Evolutionary conservation across 1,140 invertebrate species (phyloP), one percentile per base, ranked within the genome.

Genomic region (Homalodisca vitripennis): DNA sequence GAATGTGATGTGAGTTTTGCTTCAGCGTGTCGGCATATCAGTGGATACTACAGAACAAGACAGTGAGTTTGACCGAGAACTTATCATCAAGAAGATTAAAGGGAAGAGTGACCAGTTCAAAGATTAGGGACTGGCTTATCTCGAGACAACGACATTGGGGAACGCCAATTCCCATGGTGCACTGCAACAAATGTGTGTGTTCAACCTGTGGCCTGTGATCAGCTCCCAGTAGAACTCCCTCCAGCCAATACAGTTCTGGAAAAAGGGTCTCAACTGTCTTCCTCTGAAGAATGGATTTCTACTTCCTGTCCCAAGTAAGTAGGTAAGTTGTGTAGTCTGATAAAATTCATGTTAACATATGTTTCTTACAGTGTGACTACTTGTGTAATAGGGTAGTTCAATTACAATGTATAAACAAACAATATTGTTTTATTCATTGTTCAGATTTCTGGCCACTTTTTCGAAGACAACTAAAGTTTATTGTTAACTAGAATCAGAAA

Each of bases 91-190:
- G 41, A n/a, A 47, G 26, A 46, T 66, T 14, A 66, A 66, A 10
- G n/a, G 63, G 32, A 1, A 41, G 24, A 12, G 26, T 24, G 3
- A 26, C 92, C 0, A 98, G 95, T 79, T 87, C 89, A 1, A 93
- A 90, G 76, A 82, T 98, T 22, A 85, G 88, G 72, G 98, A 99
- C 83, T 99, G 98, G 98, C 81, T 98, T 24, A 96, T 99, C 77
- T 99, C 97, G 1, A 83, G 98, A 41, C 98, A 99, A 82, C 85
- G 97, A 71, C 96, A 92, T 80, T 99, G 98, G 98, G 98, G 98
- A 14, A 99, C 98, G n/a, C 98, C 98, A 1, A 99, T 99, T 79
- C 98, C 98, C 14, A 91, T 99, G 70, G 84, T 98, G 47, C 87
- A 98, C 78, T 98, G 96, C 79, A 34, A 81, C 14, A 84, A 83